Evolutionary conservation across 2,888 invertebrate species (phyloP).

Genomic region (Folsomia candida): DNA sequence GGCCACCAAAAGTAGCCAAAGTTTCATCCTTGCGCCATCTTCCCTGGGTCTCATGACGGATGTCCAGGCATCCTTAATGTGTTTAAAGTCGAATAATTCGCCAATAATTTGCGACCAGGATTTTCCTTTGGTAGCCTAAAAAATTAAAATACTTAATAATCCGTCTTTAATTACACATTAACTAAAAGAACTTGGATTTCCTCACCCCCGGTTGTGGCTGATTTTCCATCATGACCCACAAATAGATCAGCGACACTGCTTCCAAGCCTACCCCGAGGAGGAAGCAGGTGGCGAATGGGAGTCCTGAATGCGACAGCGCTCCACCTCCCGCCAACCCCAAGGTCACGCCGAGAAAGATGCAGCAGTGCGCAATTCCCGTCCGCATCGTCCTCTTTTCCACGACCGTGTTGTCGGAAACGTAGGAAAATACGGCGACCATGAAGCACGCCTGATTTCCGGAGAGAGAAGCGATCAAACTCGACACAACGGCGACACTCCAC

Average conservation of each 20-base stretch:
- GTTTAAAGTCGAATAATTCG: constrained; percentile 43
- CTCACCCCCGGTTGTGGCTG: constrained; percentile 34
- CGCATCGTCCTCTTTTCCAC: constrained; percentile 69
- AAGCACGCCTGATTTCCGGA: constrained; percentile 45
- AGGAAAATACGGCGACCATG: constrained; percentile 84
- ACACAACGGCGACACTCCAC: constrained; percentile 38
- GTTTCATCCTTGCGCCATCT: constrained; percentile 62
- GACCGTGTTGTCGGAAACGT: constrained; percentile 74
- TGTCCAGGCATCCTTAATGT: constrained; percentile 59
- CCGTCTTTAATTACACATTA: no score
- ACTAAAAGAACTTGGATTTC: no score
- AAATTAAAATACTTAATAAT: background rate
- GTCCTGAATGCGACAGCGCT: constrained; percentile 61
- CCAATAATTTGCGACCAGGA: constrained; percentile 26
- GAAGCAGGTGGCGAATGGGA: constrained; percentile 52
- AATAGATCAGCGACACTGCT: constrained; percentile 52
- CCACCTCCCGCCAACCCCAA: constrained; percentile 78
- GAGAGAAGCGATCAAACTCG: constrained; percentile 27
- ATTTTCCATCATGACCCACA: constrained; percentile 47
- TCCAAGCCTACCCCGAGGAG: constrained; percentile 51
- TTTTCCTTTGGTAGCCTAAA: constrained; percentile 31
- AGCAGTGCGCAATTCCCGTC: constrained; percentile 76
- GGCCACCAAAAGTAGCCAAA: constrained; percentile 68
- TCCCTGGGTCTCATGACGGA: constrained; percentile 64
- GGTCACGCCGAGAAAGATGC: constrained; percentile 79